Base-by-base conservation (phyloP, 2,888 invertebrate species). In the Pollenia angustigena region DNA sequence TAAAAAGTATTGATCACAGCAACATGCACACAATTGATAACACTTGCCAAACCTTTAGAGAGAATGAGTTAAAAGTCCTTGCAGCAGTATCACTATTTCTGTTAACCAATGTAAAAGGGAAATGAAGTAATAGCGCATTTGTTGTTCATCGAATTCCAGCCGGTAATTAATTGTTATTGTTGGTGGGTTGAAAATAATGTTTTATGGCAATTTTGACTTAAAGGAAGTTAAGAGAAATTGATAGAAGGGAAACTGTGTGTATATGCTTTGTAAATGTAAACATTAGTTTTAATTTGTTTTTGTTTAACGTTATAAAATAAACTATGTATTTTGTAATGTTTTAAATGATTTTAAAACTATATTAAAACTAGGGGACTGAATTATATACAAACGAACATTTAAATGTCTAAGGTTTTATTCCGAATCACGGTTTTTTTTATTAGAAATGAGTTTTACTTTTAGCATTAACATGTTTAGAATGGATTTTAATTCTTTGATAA, bases 131-230 rank as follows among this genome's bases (percentile, higher is more conserved):
- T 32, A 68, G 81, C 52, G 68, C 50, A 75, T 81, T 81, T 75
- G 81, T 68, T 75, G 74, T 75, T 75, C 58, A 50, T 68, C 74
- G 60, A 81, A 75, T 68, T 81, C 50, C 74, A 74, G 58, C 74
- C 81, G 81, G 81, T 81, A 81, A 81, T 81, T 81, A 81, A 81
- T 75, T 81, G 81, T 81, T 81, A 68, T 75, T 50, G n/a, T 56
- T 72, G 62, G 18, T 72, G 71, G 71, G 58, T 75, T 68, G 50
- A 50, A 50, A 68, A 16, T 2, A 50, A 58, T 68, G 50, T 32
- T 52, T 50, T 52, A 52, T 58, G 60, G 56, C 44, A 68, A 42
- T 58, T 75, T 23, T 16, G 58, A 52, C 48, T 74, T 74, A 16
- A 58, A 68, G 74, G 68, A 81, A 74, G 75, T 81, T 64, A 18